Evolutionary conservation across 2,888 invertebrate species (phyloP).

Genomic region (Lasius platythorax): DNA sequence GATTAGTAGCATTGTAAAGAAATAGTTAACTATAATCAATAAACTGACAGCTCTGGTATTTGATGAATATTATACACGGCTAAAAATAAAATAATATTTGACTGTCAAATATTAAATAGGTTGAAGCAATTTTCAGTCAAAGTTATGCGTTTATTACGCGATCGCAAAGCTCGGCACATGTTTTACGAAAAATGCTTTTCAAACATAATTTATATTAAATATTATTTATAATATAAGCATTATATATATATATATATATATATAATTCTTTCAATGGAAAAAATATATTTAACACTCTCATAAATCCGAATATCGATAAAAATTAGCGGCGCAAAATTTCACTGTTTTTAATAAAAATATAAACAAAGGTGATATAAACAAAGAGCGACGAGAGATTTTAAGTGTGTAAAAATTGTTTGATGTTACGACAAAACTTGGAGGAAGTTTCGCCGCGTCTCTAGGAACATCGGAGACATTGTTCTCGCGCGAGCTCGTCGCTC

Average conservation of each 20-base stretch:
- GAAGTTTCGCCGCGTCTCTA: constrained; percentile 2
- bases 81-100: constrained; percentile 1
- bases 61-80: neutral
- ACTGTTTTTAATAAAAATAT: neutral
- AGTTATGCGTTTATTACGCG: neutral
- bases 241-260: neutral
- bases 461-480: neutral
- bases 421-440: constrained; percentile 20
- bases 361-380: neutral
- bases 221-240: neutral
- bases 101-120: neutral
- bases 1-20: neutral
- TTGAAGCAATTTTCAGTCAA: neutral
- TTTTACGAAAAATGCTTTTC: neutral
- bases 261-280: neutral
- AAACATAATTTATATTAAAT: neutral
- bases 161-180: neutral
- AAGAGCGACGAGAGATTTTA: neutral
- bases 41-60: neutral
- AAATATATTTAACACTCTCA: neutral
- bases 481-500: constrained; percentile 3
- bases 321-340: neutral
- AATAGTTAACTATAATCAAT: neutral
- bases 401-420: neutral
- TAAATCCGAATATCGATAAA: neutral